Conservation (phyloP, 2,797 vertebrate species). For the Holocentrus rufus region DNA sequence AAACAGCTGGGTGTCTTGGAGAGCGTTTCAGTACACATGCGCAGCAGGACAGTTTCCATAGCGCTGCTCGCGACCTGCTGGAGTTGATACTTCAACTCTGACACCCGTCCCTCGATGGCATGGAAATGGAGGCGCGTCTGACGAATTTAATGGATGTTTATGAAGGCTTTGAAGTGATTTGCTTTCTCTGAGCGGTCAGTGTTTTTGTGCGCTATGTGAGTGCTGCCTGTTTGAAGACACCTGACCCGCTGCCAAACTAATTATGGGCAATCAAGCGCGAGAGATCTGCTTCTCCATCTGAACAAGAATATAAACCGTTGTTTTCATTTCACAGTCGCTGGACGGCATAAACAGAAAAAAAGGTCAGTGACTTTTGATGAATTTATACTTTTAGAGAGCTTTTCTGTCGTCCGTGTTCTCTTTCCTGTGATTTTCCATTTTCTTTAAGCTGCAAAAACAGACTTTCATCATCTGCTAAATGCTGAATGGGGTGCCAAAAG, state of each 20-base stretch:
- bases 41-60: slow-evolving; percentile 69
- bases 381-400: neutral
- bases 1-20: neutral
- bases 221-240: slow-evolving; percentile 28
- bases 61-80: slow-evolving; percentile 52
- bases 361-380: slow-evolving; percentile 48
- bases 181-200: too few relatives aligned
- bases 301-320: slow-evolving; percentile 3
- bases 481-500: neutral
- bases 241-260: slow-evolving; percentile 27
- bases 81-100: slow-evolving; percentile 67
- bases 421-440: neutral
- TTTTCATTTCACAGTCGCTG: neutral
- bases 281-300: slow-evolving; percentile 28
- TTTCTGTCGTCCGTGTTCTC: neutral
- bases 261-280: slow-evolving; percentile 20
- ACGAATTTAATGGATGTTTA: neutral
- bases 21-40: slow-evolving; percentile 54
- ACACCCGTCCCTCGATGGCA: slow-evolving; percentile 31
- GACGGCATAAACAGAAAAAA: neutral
- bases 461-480: neutral
- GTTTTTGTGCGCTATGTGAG: neutral
- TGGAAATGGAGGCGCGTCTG: slow-evolving; percentile 1
- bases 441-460: neutral
- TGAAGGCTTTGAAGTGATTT: rapidly evolving